Conservation (phyloP, 2,888 invertebrate species). For the Lepidochrysops patricia region DNA sequence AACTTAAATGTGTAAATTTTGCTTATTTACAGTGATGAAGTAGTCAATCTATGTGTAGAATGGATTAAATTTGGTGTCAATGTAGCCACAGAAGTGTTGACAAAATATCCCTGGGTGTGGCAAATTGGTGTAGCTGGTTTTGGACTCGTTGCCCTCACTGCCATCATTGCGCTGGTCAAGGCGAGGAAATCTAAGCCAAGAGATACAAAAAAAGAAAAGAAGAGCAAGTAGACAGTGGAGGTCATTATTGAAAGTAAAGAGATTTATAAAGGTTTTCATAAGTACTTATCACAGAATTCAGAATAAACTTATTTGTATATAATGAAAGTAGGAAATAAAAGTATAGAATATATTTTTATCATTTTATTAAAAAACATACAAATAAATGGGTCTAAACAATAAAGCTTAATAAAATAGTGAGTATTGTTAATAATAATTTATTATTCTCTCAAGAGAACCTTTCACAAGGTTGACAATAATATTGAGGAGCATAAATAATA, state of each 20-base stretch:
- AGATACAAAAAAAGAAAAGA: conserved; percentile 60
- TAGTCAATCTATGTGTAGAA: conserved; percentile 63
- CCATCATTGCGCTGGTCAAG: conserved; percentile 61
- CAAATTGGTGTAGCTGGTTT: conserved; percentile 63
- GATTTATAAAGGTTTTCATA: background rate
- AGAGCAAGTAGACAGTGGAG: conserved; percentile 46
- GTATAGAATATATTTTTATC: background rate
- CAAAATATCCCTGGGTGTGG: conserved; percentile 66
- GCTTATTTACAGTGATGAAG: conserved; percentile 53
- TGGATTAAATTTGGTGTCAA: conserved; percentile 50
- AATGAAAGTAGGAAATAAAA: background rate
- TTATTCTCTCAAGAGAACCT: too few species aligned
- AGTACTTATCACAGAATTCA: too few species aligned
- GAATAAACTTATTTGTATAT: conserved; percentile 5
- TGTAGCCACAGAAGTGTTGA: conserved; percentile 47
- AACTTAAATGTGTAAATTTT: background rate
- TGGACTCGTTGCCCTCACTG: conserved; percentile 62
- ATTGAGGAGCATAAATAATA: too few species aligned
- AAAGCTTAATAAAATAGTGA: conserved; percentile 10
- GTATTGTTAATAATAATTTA: background rate
- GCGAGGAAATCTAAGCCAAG: conserved; percentile 53
- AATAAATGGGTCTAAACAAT: background rate
- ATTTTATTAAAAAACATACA: conserved; percentile 8
- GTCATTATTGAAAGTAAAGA: background rate
- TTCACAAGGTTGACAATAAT: too few species aligned